Base-by-base conservation (phyloP, 2,797 vertebrate species). In the Anniella stebbinsi region DNA sequence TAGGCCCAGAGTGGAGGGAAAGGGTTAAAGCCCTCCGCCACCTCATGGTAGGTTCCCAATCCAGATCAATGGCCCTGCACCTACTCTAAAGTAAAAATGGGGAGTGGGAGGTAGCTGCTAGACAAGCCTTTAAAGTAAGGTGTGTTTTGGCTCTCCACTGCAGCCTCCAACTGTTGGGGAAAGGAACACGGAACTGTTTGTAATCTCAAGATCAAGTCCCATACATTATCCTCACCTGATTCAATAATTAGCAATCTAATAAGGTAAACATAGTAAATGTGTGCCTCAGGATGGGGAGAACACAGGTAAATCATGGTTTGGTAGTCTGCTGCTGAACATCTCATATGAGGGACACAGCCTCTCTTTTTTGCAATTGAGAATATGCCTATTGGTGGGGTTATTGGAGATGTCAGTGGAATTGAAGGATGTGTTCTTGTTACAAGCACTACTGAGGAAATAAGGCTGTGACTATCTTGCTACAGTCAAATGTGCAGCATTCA, bases 401-500 rank as follows among this genome's bases (percentile, higher is more conserved):
- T 15, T 57, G 13, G 30, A 87, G 48, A 70, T 48, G 38, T 28
- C 66, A 84, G 9, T 21, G 66, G 3, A 72, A 82, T 25, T 13
- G 6, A 90, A 36, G n/a, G 60, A 48, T 48, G 23, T 15, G 7
- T 67, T 75, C 69, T 57, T 82, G 28, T 60, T 84, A 76, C n/a
- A 8, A 41, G 60, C 4, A 36, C 45, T 57, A 25, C 28, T 45
- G 81, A 54, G 57, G 15, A 77, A 85, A n/a, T 23, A 9, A 36
- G 45, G 1, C 54, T 69, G 38, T 28, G 60, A 77, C 48, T 41
- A 30, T 70, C 73, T 84, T n/a, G 11, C 54, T 51, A n/a, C 36
- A 78, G 41, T 73, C 5, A 91, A 67, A 25, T 51, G 88, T n/a
- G 21, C 51, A 57, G 63, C 41, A 70, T 84, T 91, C 63, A 84